Base-by-base conservation (phyloP, 2,113 vertebrate species). In the Oryzias woworae region DNA sequence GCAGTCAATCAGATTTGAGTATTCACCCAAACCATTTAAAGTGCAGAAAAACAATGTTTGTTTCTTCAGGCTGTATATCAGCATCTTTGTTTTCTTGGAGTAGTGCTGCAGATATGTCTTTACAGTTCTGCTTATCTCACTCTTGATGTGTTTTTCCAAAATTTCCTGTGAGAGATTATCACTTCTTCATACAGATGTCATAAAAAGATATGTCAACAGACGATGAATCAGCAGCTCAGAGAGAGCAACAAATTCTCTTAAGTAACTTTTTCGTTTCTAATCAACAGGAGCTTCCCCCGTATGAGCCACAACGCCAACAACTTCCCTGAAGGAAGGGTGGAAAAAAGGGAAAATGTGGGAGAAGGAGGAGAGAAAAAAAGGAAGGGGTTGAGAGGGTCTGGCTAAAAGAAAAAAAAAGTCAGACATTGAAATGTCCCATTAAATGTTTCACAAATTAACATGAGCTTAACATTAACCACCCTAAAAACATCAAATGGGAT, bases 161-260 rank as follows among this genome's bases (percentile, higher is more conserved):
- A 36, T 36, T 12, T 36, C 36, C 10, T 12, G 10, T 36, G 12
- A 36, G 36, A 36, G 10, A 17, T 31, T 64, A 54, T 48, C 13
- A 46, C 73, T 54, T 55, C 2, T 57, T 62, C 69, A 61, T 67
- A 65, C 56, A 55, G 57, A 69, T 62, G 54, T 51, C 45, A 67
- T 65, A 50, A 80, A 20, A 81, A 85, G 68, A 62, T 69, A 70
- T 72, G 66, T 71, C 77, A 81, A 80, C 80, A 87, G 77, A 73
- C 48, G 31, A 62, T 82, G 84, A 84, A 81, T 84, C 84, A 84
- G 88, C 80, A 75, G 77, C 78, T 84, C 80, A 82, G 84, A 74
- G 73, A 53, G 66, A 68, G 23, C 7, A 36, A 78, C 70, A 65
- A 90, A 87, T 87, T 84, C 74, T 86, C 76, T 86, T 85, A 84